Evolutionary conservation across 2,113 vertebrate genomes (phyloP).

Genomic region (Gallinago media): DNA sequence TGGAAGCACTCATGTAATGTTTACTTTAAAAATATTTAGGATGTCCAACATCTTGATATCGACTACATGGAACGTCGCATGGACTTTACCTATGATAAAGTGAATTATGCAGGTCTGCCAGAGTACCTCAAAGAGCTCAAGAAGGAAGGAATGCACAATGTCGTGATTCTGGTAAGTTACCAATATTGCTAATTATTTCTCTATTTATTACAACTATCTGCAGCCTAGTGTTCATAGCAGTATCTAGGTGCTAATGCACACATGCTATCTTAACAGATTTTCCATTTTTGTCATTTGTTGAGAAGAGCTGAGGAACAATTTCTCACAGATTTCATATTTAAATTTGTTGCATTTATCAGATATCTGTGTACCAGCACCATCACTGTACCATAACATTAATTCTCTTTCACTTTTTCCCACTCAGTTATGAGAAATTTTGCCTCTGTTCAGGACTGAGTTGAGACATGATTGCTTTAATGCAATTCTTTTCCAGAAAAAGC

Average conservation of each 20-base stretch:
- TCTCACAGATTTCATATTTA: not conserved
- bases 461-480: not conserved
- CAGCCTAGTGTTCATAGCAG: not conserved
- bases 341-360: not conserved
- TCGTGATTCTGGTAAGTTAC: slow-evolving; percentile 84
- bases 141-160: slow-evolving; percentile 81
- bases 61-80: slow-evolving; percentile 89
- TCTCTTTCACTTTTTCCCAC: not conserved
- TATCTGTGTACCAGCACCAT: not conserved
- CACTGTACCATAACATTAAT: not conserved
- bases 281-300: not conserved
- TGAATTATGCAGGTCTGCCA: slow-evolving; percentile 81
- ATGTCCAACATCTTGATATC: slow-evolving; percentile 88
- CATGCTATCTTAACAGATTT: not conserved
- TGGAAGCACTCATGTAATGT: not conserved
- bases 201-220: not conserved
- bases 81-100: slow-evolving; percentile 88
- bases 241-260: not conserved
- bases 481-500: not conserved
- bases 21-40: slow-evolving; percentile 69
- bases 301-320: not conserved
- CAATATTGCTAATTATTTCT: not conserved
- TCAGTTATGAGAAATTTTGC: not conserved
- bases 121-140: slow-evolving; percentile 85
- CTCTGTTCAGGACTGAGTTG: not conserved